Conservation (phyloP, 2,797 vertebrate species). For the Eutrigla gurnardus region DNA sequence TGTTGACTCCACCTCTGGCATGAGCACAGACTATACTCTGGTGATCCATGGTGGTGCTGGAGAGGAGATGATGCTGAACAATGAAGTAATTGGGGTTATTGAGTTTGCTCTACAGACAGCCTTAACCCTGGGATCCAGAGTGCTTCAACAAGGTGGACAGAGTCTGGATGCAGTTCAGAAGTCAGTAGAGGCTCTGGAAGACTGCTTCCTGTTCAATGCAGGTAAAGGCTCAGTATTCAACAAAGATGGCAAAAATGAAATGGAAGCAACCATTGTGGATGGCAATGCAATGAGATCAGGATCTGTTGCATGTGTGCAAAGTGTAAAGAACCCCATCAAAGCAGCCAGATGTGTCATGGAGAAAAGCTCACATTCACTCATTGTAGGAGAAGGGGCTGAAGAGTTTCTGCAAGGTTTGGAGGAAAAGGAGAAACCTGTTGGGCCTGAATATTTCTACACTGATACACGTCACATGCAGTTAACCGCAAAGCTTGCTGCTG, state of each 20-base stretch:
- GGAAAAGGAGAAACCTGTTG: conserved; percentile 68
- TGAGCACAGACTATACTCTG: conserved; percentile 72
- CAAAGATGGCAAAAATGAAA: conserved; percentile 83
- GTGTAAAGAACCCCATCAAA: conserved; percentile 78
- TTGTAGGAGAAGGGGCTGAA: conserved; percentile 80
- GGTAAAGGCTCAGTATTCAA: conserved; percentile 87
- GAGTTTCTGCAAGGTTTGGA: conserved; percentile 76
- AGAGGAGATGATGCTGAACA: conserved; percentile 81
- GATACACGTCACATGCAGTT: conserved; percentile 80
- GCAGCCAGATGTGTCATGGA: conserved; percentile 81
- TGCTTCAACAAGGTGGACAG: conserved; percentile 77
- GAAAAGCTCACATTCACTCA: conserved; percentile 76
- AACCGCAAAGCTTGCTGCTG: conserved; percentile 54
- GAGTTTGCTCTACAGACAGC: conserved; percentile 84
- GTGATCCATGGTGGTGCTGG: conserved; percentile 86
- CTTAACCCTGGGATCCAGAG: conserved; percentile 76
- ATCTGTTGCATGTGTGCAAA: conserved; percentile 83
- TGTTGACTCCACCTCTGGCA: conserved; percentile 19
- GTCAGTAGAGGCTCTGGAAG: conserved; percentile 84
- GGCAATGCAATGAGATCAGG: conserved; percentile 78
- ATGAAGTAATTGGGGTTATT: conserved; percentile 74
- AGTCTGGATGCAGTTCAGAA: conserved; percentile 85
- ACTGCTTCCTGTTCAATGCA: conserved; percentile 89
- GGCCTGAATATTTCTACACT: conserved; percentile 83
- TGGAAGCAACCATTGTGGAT: conserved; percentile 86